Conservation (phyloP, 2,797 vertebrate species). For the Buphagus erythrorhynchus region DNA sequence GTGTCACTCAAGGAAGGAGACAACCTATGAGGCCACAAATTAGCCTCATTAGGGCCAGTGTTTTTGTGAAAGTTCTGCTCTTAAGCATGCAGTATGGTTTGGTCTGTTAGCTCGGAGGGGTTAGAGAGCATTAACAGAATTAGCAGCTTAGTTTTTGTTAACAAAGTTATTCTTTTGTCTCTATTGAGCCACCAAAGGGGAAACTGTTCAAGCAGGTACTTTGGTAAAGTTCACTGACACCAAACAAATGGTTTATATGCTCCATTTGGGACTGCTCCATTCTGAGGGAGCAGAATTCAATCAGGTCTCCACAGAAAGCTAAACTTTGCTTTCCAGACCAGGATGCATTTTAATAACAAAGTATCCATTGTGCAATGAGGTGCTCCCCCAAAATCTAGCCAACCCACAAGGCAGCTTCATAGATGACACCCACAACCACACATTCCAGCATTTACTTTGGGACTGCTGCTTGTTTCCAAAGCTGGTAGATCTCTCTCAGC, state of each 20-base stretch:
- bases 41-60: constrained; percentile 50
- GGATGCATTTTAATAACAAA: neutral
- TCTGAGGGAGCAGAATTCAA: neutral
- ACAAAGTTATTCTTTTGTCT: constrained; percentile 17
- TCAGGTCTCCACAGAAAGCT: neutral
- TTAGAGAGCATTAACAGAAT: constrained; percentile 19
- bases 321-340: neutral
- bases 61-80: constrained; percentile 26
- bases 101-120: neutral
- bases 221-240: constrained; percentile 14
- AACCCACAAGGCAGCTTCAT: neutral
- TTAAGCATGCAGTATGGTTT: neutral
- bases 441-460: neutral
- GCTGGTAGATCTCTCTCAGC: neutral
- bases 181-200: neutral
- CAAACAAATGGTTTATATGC: constrained; percentile 36
- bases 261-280: neutral
- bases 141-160: constrained; percentile 12
- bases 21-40: constrained; percentile 72
- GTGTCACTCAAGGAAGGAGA: constrained; percentile 70
- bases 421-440: neutral
- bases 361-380: neutral
- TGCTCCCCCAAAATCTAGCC: neutral
- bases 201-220: constrained; percentile 31
- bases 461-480: neutral